A percentile compares a stretch with the other conserved stretches of the same genome.
Evolutionary conservation across 2,113 vertebrate species (phyloP).

Genomic region (Ammospiza nelsoni): DNA sequence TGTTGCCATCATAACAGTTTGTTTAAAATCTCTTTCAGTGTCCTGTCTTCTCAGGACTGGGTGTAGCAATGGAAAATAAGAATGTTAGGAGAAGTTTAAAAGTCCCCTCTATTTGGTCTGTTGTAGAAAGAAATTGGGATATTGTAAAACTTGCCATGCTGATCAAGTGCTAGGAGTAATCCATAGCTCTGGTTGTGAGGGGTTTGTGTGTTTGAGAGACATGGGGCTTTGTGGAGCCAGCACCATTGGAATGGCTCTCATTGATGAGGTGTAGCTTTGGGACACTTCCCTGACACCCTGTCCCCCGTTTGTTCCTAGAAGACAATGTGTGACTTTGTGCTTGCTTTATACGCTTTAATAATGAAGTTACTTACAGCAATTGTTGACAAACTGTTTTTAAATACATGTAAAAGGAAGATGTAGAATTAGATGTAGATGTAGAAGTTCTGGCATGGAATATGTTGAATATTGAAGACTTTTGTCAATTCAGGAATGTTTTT

Average conservation of each 20-base stretch:
- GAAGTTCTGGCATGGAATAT: neutral
- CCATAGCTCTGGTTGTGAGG: neutral
- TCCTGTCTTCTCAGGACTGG: neutral
- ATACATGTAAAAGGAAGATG: neutral
- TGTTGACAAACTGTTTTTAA: neutral
- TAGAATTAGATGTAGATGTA: neutral
- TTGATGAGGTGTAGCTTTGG: neutral
- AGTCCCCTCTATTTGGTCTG: neutral
- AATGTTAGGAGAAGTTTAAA: neutral
- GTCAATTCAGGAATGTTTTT: neutral
- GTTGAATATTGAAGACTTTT: neutral
- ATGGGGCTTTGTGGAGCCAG: neutral
- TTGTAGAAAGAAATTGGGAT: neutral
- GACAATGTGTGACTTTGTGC: neutral
- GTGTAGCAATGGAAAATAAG: neutral
- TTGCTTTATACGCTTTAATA: neutral
- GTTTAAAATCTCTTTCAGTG: neutral
- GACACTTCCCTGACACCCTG: neutral
- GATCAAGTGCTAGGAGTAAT: neutral
- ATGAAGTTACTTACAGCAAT: neutral
- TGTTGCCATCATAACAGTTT: neutral
- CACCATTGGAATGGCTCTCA: neutral
- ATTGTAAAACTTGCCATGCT: neutral
- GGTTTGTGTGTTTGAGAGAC: neutral
- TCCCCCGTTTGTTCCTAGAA: neutral